These are phyloP conservation scores for Danaus melanippus DNA, from an alignment of 1,140 invertebrate genomes.

Conservation along the genomic window DNA sequence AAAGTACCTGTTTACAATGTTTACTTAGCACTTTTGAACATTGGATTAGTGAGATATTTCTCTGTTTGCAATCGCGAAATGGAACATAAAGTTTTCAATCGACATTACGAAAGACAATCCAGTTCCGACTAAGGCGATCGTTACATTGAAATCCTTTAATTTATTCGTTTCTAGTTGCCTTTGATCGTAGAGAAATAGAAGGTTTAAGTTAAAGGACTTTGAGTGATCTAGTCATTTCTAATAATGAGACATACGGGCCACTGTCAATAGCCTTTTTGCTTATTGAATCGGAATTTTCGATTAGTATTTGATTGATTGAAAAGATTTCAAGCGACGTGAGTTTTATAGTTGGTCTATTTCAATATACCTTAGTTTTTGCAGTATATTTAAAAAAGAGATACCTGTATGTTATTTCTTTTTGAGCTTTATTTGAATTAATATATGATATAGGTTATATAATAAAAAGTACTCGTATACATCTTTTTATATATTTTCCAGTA, in stretches of 20 bases:
- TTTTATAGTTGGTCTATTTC: conserved; percentile 58
- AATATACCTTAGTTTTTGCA: background rate
- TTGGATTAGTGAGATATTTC: conserved; percentile 38
- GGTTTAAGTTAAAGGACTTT: conserved; percentile 36
- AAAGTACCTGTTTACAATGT: conserved; percentile 35
- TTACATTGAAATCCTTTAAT: conserved; percentile 41
- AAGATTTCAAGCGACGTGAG: conserved; percentile 50
- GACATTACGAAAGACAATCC: conserved; percentile 37
- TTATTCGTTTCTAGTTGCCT: conserved; percentile 42
- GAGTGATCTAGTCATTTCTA: conserved; percentile 49
- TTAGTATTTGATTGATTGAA: conserved; percentile 69
- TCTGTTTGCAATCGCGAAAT: conserved; percentile 38
- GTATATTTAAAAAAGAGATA: conserved; percentile 13
- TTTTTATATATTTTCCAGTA: no score
- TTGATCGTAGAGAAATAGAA: conserved; percentile 54
- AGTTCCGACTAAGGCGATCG: conserved; percentile 30
- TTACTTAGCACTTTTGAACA: conserved; percentile 39
- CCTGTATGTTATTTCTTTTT: background rate
- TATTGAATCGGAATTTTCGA: conserved; percentile 69
- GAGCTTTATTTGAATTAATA: no score
- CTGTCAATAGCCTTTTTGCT: conserved; percentile 48
- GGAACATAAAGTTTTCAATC: conserved; percentile 45
- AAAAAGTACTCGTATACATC: no score
- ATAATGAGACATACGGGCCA: conserved; percentile 62
- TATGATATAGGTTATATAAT: no score